Base-by-base conservation (phyloP, 2,797 vertebrate genomes). In the Trematomus bernacchii region DNA sequence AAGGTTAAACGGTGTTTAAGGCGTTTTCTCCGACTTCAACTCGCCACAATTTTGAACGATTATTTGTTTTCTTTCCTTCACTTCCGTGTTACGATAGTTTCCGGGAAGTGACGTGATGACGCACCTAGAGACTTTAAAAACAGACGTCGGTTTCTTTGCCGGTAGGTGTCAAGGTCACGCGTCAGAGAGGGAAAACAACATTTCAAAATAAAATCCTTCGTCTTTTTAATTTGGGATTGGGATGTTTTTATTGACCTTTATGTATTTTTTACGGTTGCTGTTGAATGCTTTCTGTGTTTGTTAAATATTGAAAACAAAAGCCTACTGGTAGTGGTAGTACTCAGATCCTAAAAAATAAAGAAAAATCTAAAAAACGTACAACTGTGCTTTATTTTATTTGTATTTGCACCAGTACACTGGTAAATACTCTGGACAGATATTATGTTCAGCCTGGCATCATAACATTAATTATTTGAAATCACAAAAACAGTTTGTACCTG, bases 41-140 rank as follows among this genome's bases (percentile, higher is more conserved):
- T 48, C 65, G 44, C 55, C 47, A 57, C 68, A 21, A 74, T 76
- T 66, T 12, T 75, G 18, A 74, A 80, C 70, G 82, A 43, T 73
- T 87, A 86, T 88, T 93, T 93, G 87, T 92, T 92, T 93, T 92
- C 75, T 66, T 86, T 70, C 71, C 55, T 21, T 57, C 30, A 67
- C 93, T 95, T 95, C 94, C 94, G 92, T 65, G 86, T 93, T 89
- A 73, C 58, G 64, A 77, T 47, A 65, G 51, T 74, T 89, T 88
- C 85, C 89, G 64, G 93, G 91, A 92, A 85, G 74, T 94, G 75
- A 92, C 87, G 78, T 83, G 13, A 57, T 0, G 7, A 0, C 27
- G 69, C 15, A 65, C 16, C 2, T 12, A 2, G 3, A 1, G 5
- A 0, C 1, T 3, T 10, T 8, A 1, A 3, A 1, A 9, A 0